Base-by-base conservation (phyloP, 1,140 invertebrate genomes). In the Drosophila repletoides region DNA sequence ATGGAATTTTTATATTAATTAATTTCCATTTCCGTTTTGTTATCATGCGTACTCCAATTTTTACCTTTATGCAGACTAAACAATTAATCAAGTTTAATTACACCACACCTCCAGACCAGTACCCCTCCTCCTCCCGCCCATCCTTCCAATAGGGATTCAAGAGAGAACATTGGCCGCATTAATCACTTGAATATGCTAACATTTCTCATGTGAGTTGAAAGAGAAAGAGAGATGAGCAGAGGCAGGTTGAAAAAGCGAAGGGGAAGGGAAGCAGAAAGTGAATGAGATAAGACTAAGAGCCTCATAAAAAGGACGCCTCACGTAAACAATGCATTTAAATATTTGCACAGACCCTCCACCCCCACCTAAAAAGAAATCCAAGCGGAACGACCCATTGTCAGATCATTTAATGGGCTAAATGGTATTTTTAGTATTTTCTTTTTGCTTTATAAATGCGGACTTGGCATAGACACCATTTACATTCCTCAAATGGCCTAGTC, bases 1-100 rank as follows among this genome's bases (percentile, higher is more conserved):
- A 60, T 22, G 17, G 49, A 40, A 36, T 58, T 49, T 63, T 68
- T 45, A 56, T 84, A 86, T 84, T 84, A 84, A 84, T 84, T 84
- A 84, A 84, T 84, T 84, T 84, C 80, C 79, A 80, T 84, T 84
- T 84, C 75, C 79, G 75, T 72, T 86, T 84, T 65, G 80, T 84
- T 86, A 84, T 84, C 79, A 59, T 75, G 63, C 66, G 61, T 65
- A 58, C 74, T 79, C 79, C 79, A 71, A 83, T 83, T 83, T 83
- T 86, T 84, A 84, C 79, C 80, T 84, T 86, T 70, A 67, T 80
- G 80, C 79, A 72, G 80, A 72, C 74, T 84, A 71, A 52, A 74
- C 80, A 86, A 84, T 84, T 84, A 84, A 84, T 84, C 79, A 84
- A 84, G 80, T 84, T 86, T 84, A 84, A 84, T 84, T 84, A 84